These are phyloP conservation scores for Notothenia coriiceps DNA, from an alignment of 2,113 vertebrate genomes.

Conservation along the genomic window DNA sequence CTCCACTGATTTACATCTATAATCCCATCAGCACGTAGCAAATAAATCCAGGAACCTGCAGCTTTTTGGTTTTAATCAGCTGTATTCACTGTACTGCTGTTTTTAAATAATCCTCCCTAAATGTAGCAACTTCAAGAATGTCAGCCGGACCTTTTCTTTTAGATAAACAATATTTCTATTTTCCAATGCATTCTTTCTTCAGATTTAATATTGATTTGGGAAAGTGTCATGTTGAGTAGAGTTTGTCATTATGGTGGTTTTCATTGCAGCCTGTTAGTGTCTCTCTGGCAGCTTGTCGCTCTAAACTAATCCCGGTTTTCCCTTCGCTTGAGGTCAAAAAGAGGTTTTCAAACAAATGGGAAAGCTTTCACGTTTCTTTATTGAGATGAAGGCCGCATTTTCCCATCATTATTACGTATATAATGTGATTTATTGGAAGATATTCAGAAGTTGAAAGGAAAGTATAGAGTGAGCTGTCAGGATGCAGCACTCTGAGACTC, in stretches of 20 bases:
- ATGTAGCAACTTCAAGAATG: not conserved
- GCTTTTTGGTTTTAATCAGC: constrained; percentile 4
- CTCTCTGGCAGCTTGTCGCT: constrained; percentile 37
- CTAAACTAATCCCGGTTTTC: not conserved
- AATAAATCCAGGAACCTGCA: constrained; percentile 5
- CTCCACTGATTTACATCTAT: not conserved
- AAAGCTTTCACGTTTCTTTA: constrained; percentile 47
- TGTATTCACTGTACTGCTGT: not conserved
- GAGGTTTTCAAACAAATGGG: constrained; percentile 32
- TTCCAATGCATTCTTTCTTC: not conserved
- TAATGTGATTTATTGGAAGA: constrained; percentile 27
- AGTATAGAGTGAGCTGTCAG: constrained; percentile 47
- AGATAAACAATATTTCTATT: constrained; percentile 5
- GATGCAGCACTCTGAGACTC: constrained; percentile 15
- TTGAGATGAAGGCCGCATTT: constrained; percentile 58
- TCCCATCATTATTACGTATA: constrained; percentile 31
- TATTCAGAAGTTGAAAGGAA: constrained; percentile 43
- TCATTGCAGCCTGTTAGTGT: constrained; percentile 60
- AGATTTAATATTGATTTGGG: constrained; percentile 59
- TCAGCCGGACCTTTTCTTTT: too few species aligned
- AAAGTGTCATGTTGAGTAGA: constrained; percentile 33
- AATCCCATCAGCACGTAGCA: constrained; percentile 9
- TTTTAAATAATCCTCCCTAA: not conserved
- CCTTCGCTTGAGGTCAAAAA: not conserved
- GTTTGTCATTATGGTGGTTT: constrained; percentile 74